Base-by-base conservation (phyloP, 2,888 invertebrate species). In the Lumbricus terrestris region DNA sequence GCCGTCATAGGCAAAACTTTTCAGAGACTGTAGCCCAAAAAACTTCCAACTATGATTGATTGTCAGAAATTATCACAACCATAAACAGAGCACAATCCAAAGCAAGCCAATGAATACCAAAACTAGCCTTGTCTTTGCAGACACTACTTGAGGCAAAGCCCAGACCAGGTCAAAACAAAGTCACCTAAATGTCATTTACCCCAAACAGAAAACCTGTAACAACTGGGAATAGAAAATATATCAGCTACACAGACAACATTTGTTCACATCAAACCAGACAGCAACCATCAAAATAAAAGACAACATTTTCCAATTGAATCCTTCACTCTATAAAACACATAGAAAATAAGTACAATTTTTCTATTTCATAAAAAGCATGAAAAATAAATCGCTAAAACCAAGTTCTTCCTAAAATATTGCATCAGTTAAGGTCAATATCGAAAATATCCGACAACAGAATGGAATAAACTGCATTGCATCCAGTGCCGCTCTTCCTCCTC, bases 51-150 rank as follows among this genome's bases (percentile, higher is more conserved):
- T 69, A 69, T n/a, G 69, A 29, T 69, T 69, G 69, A 69, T 69
- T 69, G 69, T 69, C 69, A 69, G n/a, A n/a, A 69, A n/a, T 69
- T 69, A 69, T 69, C 69, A 69, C 69, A 69, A 69, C 69, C 69
- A 69, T 69, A 69, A 29, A 69, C 69, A 69, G n/a, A n/a, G n/a
- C 8, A n/a, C 29, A 69, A 47, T n/a, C 69, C 69, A 69, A 69
- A 29, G 8, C 29, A 69, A 47, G 47, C 47, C 47, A 47, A 23
- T 5, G 23, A 23, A 69, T 11, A 69, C 69, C 4, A n/a, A 69
- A 69, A 69, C 69, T 69, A 69, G 69, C 29, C 0, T n/a, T n/a
- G 69, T 1, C 29, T 69, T 69, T 6, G 29, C 69, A 69, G 5
- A 69, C 29, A 69, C 69, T 8, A n/a, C 8, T 15, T n/a, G n/a